Evolutionary conservation across 2,888 invertebrate genomes (phyloP), one percentile per base, ranked within the genome.

Genomic region (Acleris literana): DNA sequence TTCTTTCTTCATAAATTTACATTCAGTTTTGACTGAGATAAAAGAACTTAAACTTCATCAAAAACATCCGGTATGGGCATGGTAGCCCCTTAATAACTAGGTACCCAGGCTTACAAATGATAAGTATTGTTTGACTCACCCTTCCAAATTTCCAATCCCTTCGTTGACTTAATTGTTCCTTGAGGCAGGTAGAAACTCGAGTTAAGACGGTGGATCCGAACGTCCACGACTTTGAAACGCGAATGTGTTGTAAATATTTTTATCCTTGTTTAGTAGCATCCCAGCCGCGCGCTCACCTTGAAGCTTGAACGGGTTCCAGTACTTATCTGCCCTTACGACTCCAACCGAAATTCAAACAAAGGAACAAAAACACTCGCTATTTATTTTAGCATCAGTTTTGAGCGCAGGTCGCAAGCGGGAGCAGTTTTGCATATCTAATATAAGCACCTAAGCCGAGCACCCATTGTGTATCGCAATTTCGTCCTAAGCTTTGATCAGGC

Each of bases 241-340:
- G 13, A 78, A 81, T 84, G 85, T 78, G 85, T 86, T 81, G 89
- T 87, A 86, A 86, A 85, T 87, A 88, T 87, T 87, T 88, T 85
- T 83, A 86, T 87, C 78, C 82, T 81, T 87, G 85, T 83, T 39
- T 85, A 85, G 66, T 56, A 48, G 82, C 82, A 85, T 85, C 85
- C 82, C 79, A 72, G 78, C 76, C 81, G 73, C 81, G 74, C 73
- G 88, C 86, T 90, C 84, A 87, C 90, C 89, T 92, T 90, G 90
- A 78, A 72, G 80, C 78, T 77, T 79, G 84, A 85, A 85, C 87
- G 83, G 81, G 88, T 88, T 86, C 80, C 83, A 81, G 78, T 80
- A 83, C 39, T 13, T 39, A 85, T 83, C 81, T 82, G 76, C 82
- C 80, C 80, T 79, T 78, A 71, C 70, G 76, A 71, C 74, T 68